phyloP scores from a whole-genome alignment of 2,888 invertebrate species.

The Orthonychiurus folsomi region DNA sequence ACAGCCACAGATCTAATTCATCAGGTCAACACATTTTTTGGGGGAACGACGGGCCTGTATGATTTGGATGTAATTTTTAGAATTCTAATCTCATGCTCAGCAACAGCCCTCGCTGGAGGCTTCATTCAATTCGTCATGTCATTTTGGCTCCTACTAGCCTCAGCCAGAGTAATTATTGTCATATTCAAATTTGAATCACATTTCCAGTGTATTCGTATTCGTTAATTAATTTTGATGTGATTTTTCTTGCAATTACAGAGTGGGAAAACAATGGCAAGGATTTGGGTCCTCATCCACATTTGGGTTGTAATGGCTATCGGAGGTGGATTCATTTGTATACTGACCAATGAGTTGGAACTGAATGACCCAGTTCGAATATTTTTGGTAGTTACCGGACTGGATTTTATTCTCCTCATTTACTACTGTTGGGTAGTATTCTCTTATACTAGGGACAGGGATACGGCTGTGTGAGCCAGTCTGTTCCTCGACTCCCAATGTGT shows the following conservation, averaged over 20 bases:
- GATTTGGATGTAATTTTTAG: conserved; percentile 38
- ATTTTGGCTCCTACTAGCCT: conserved; percentile 38
- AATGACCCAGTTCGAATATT: conserved; percentile 32
- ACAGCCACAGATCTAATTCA: conserved; percentile 31
- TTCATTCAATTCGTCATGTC: conserved; percentile 39
- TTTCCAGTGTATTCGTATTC: no score
- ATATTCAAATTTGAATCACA: no score
- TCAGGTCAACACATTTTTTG: conserved; percentile 36
- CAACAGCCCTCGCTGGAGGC: conserved; percentile 37
- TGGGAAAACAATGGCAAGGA: conserved; percentile 35
- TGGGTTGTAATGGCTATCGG: conserved; percentile 37
- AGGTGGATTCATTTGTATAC: conserved; percentile 38
- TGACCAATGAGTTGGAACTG: conserved; percentile 39
- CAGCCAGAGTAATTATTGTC: conserved; percentile 20
- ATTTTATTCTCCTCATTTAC: conserved; percentile 37
- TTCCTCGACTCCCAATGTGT: neutral
- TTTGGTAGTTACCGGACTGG: conserved; percentile 34
- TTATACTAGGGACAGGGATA: conserved; percentile 16
- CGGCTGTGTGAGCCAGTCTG: neutral
- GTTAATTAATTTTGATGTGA: conserved; percentile 9
- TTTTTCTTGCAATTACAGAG: conserved; percentile 31
- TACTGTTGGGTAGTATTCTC: conserved; percentile 39
- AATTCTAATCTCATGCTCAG: conserved; percentile 35
- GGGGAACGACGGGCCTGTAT: conserved; percentile 37
- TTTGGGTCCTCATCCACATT: conserved; percentile 39